Conservation (phyloP, 1,140 invertebrate species). For the Papilio dardanus region DNA sequence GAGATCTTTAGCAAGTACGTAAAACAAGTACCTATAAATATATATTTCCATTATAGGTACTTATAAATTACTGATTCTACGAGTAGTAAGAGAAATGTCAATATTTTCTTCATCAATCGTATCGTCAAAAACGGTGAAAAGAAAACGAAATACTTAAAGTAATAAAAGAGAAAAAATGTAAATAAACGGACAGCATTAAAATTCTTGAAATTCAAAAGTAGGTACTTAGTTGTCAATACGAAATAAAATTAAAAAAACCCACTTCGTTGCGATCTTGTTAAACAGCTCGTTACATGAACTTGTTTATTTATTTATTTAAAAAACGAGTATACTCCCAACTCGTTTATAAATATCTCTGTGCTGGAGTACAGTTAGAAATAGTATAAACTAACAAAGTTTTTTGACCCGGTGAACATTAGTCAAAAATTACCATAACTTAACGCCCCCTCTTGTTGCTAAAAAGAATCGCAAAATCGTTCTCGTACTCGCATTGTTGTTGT, state of each 20-base stretch:
- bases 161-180: background rate
- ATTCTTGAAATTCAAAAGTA: background rate
- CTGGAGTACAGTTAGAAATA: slow-evolving; percentile 7
- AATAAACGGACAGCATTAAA: background rate
- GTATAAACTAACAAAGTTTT: too few relatives aligned
- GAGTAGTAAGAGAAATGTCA: background rate
- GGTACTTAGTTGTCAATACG: background rate
- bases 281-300: slow-evolving; percentile 6
- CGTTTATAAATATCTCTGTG: slow-evolving; percentile 1
- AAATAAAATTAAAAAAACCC: slow-evolving; percentile 2
- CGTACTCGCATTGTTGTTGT: too few relatives aligned
- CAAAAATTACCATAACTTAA: too few relatives aligned
- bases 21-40: background rate
- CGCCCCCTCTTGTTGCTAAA: too few relatives aligned
- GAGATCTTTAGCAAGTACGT: background rate
- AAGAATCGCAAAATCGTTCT: too few relatives aligned
- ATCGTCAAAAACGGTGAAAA: background rate
- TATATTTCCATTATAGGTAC: too few relatives aligned
- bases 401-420: too few relatives aligned
- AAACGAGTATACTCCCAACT: background rate
- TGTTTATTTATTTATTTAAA: slow-evolving; percentile 5
- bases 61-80: too few relatives aligned
- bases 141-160: background rate
- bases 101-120: background rate
- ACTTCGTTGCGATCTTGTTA: background rate